phyloP scores from a whole-genome alignment of 2,113 vertebrate species.

The Halichoerus grypus region DNA sequence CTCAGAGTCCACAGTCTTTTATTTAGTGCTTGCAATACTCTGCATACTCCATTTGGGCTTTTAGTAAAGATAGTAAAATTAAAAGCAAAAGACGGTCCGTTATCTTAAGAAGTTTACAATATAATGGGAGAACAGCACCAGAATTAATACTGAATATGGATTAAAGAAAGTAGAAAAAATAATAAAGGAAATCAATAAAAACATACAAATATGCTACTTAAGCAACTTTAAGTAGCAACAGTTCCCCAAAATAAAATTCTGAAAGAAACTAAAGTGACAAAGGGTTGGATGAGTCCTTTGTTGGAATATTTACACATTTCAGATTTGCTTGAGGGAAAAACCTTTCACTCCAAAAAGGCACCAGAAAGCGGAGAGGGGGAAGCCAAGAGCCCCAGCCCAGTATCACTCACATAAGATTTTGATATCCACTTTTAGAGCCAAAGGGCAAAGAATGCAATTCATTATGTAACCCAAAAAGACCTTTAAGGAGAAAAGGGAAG shows the following conservation, averaged over 20 bases:
- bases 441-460: neutral
- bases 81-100: neutral
- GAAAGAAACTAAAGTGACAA: neutral
- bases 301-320: neutral
- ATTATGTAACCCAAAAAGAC: neutral
- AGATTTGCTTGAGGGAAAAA: neutral
- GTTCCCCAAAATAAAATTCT: neutral
- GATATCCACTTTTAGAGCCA: neutral
- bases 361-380: neutral
- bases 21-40: neutral
- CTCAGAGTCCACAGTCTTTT: neutral
- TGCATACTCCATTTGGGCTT: neutral
- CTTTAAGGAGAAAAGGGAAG: neutral
- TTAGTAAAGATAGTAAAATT: neutral
- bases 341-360: neutral
- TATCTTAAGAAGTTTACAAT: neutral
- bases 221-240: neutral
- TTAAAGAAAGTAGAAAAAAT: neutral
- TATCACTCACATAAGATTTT: neutral
- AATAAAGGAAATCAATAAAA: conserved; percentile 16
- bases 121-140: neutral
- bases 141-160: neutral
- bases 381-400: neutral
- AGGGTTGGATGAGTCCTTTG: neutral
- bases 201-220: neutral